phyloP scores from a whole-genome alignment of 2,797 vertebrate species.

The Falco columbarius region DNA sequence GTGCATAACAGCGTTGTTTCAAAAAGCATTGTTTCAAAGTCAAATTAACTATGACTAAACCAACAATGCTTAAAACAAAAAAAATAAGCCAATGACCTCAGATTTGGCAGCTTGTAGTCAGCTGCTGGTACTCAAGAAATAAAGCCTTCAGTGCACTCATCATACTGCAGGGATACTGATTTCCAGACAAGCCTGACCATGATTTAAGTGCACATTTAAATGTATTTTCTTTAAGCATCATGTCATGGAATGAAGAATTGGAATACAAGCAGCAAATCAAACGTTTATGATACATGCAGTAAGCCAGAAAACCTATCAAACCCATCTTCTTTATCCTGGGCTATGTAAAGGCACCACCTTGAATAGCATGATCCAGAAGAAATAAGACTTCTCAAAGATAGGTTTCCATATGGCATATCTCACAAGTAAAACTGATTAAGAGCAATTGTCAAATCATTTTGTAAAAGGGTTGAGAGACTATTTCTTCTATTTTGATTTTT shows the following conservation, averaged over 20 bases:
- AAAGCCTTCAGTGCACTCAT: neutral
- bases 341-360: neutral
- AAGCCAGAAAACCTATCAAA: neutral
- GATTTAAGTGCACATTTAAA: neutral
- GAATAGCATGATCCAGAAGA: neutral
- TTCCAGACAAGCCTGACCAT: neutral
- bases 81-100: neutral
- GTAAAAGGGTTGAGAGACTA: neutral
- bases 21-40: neutral
- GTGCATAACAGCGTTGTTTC: neutral
- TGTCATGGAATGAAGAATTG: rapidly evolving
- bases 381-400: neutral
- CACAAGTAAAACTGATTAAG: neutral
- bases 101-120: neutral
- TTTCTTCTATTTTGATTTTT: neutral
- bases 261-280: neutral
- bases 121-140: neutral
- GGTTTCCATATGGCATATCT: neutral
- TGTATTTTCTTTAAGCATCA: neutral
- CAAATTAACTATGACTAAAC: neutral
- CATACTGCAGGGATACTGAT: neutral
- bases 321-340: neutral
- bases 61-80: neutral
- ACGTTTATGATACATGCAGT: neutral
- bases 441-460: neutral